These are phyloP conservation scores for Lymantria dispar DNA, from an alignment of 2,888 invertebrate genomes.

Conservation along the genomic window DNA sequence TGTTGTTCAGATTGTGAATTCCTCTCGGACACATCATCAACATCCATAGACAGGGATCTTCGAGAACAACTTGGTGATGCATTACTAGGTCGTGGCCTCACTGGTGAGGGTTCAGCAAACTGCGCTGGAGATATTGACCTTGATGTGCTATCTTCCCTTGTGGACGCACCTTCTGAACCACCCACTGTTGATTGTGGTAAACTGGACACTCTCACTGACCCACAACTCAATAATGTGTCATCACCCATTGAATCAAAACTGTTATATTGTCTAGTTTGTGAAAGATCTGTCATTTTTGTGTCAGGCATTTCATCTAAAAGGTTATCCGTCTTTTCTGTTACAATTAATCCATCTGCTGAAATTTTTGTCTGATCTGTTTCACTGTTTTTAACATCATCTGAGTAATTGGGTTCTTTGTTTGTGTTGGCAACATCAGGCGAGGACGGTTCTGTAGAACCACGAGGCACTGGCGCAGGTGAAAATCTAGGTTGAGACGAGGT, in stretches of 20 bases:
- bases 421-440: constrained; percentile 57
- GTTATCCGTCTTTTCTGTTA: constrained; percentile 76
- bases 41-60: constrained; percentile 75
- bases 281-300: constrained; percentile 78
- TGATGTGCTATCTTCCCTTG: constrained; percentile 70
- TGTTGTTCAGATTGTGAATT: constrained; percentile 69
- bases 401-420: constrained; percentile 65
- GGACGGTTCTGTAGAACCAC: constrained; percentile 55
- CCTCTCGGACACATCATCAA: constrained; percentile 73
- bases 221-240: constrained; percentile 70
- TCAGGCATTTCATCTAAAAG: constrained; percentile 77
- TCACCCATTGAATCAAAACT: constrained; percentile 79
- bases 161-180: constrained; percentile 60
- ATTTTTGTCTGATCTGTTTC: constrained; percentile 66
- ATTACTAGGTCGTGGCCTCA: constrained; percentile 57
- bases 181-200: constrained; percentile 64
- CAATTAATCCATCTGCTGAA: constrained; percentile 72
- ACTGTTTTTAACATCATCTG: constrained; percentile 58
- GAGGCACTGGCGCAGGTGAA: constrained; percentile 48
- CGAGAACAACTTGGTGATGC: constrained; percentile 75
- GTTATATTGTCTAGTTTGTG: constrained; percentile 74
- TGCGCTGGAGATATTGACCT: constrained; percentile 73
- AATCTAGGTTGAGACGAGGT: constrained; percentile 45
- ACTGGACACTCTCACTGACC: constrained; percentile 66
- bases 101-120: constrained; percentile 73